Percentiles rank a stretch among this genome's conserved stretches.
phyloP scores from a whole-genome alignment of 2,888 invertebrate genomes.

The Cinara cedri region DNA sequence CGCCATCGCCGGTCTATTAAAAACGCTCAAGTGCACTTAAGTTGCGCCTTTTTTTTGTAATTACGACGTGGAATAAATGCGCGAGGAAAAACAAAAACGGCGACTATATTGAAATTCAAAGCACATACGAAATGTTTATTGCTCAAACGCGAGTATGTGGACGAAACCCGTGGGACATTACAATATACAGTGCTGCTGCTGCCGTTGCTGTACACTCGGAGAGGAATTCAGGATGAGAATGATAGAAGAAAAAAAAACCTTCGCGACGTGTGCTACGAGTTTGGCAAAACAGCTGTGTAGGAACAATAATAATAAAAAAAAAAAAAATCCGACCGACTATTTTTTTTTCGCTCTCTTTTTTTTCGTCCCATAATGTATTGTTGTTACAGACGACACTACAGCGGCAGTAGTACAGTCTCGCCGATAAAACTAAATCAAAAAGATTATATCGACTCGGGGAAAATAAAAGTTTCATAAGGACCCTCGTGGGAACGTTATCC shows the following conservation, averaged over 20 bases:
- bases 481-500: constrained; percentile 51
- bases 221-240: constrained; percentile 18
- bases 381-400: not conserved
- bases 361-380: not conserved
- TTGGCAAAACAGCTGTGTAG: constrained; percentile 39
- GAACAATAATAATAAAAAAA: constrained; percentile 29
- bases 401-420: constrained; percentile 5
- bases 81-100: not conserved
- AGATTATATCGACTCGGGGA: constrained; percentile 55
- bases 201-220: not conserved
- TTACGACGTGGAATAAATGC: constrained; percentile 7
- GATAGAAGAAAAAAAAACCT: constrained; percentile 8
- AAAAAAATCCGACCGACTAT: not conserved
- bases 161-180: constrained; percentile 23
- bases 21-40: constrained; percentile 37
- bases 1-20: not conserved
- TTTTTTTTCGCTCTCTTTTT: constrained; percentile 11
- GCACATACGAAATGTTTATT: constrained; percentile 51
- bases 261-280: constrained; percentile 4
- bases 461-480: constrained; percentile 54
- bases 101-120: constrained; percentile 43
- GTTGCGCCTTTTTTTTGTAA: constrained; percentile 18
- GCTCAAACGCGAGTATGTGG: constrained; percentile 27
- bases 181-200: constrained; percentile 7
- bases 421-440: constrained; percentile 57